phyloP scores from a whole-genome alignment of 2,113 vertebrate species.

The Campylomormyrus numenius region DNA sequence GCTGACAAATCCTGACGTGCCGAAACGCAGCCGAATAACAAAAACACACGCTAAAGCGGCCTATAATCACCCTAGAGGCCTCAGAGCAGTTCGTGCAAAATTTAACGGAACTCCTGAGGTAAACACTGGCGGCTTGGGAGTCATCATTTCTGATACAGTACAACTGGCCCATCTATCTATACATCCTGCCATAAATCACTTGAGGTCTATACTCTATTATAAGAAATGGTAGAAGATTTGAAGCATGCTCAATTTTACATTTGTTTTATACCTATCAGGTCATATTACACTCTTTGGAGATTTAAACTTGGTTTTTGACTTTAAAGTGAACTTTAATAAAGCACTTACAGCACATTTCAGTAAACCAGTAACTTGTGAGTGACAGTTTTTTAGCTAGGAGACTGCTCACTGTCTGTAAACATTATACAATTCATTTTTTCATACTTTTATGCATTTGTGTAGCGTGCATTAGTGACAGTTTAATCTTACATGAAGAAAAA shows the following conservation, averaged over 20 bases:
- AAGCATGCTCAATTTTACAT: not conserved
- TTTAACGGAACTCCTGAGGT: not conserved
- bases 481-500: not conserved
- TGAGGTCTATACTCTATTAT: not conserved
- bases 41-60: slow-evolving; percentile 13
- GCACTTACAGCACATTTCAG: not conserved
- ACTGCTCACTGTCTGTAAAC: not conserved
- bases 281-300: not conserved
- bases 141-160: not conserved
- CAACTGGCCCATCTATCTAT: not conserved
- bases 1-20: not conserved
- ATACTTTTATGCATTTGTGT: not conserved
- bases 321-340: not conserved
- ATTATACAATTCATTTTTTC: not conserved
- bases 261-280: not conserved
- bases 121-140: slow-evolving; percentile 7
- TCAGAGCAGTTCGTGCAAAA: slow-evolving; percentile 20
- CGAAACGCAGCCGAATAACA: not conserved
- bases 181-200: not conserved
- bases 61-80: slow-evolving; percentile 25
- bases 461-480: not conserved
- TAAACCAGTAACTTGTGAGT: not conserved
- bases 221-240: not conserved
- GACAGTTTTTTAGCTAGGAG: not conserved
- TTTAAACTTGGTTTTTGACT: not conserved